A percentile compares a stretch with the other conserved stretches of the same genome.
These are phyloP conservation scores for Cynaeus angustus DNA, from an alignment of 2,888 invertebrate species.

Conservation along the genomic window DNA sequence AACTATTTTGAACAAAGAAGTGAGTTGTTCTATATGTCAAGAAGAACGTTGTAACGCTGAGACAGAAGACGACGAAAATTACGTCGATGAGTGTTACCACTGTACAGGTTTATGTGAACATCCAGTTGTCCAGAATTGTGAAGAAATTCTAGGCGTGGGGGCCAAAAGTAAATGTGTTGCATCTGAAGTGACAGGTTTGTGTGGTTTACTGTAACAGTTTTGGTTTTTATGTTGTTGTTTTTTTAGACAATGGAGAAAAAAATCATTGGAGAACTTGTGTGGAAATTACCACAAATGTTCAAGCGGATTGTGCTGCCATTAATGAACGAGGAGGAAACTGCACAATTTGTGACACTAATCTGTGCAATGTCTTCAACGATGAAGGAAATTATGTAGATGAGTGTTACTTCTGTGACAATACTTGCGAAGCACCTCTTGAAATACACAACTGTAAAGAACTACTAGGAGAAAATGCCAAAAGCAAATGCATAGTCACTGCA, in stretches of 20 bases:
- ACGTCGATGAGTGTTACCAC: constrained; percentile 6
- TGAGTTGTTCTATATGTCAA: constrained; percentile 18
- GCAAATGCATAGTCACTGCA: no score
- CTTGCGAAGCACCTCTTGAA: no score
- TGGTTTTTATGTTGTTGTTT: not conserved
- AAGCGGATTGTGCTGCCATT: not conserved
- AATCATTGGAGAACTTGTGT: not conserved
- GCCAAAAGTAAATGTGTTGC: constrained; percentile 5
- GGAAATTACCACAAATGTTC: not conserved
- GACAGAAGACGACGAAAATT: not conserved
- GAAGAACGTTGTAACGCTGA: constrained; percentile 18
- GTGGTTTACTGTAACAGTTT: not conserved
- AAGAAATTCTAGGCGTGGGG: not conserved
- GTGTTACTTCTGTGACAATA: no score
- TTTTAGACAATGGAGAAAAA: not conserved
- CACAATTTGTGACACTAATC: constrained; percentile 25
- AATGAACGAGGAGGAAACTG: constrained; percentile 13
- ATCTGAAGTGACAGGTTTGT: not conserved
- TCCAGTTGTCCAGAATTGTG: constrained; percentile 12
- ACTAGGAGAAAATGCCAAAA: no score
- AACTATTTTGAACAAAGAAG: not conserved
- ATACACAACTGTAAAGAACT: no score
- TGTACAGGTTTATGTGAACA: not conserved
- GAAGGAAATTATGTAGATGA: no score
- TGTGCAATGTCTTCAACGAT: constrained; percentile 2